phyloP scores from a whole-genome alignment of 1,140 invertebrate genomes.

The Oreohelix idahoensis region DNA sequence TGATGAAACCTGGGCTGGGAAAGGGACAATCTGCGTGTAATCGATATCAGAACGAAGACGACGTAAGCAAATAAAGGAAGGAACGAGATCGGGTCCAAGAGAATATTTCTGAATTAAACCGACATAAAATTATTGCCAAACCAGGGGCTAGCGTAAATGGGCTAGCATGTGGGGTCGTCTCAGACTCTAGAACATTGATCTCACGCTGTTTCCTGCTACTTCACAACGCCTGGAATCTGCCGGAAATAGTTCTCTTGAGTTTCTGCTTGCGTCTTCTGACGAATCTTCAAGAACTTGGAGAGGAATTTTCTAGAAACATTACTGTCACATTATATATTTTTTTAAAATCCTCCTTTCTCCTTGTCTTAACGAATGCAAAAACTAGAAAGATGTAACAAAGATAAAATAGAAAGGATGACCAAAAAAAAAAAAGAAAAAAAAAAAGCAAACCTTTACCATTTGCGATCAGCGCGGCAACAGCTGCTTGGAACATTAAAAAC shows the following conservation, averaged over 20 bases:
- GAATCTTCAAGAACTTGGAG: neutral
- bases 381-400: too few species aligned
- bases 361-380: too few species aligned
- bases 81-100: neutral
- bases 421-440: too few species aligned
- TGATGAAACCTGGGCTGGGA: constrained; percentile 8
- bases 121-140: constrained; percentile 24
- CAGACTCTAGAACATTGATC: constrained; percentile 8
- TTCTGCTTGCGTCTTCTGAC: neutral
- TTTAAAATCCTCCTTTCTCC: too few species aligned
- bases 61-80: constrained; percentile 2
- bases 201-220: neutral
- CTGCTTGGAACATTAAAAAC: too few species aligned
- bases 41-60: constrained; percentile 13
- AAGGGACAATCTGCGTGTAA: neutral
- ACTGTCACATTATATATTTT: neutral
- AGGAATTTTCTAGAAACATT: neutral
- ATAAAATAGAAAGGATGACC: too few species aligned
- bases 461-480: too few species aligned
- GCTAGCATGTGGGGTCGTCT: neutral
- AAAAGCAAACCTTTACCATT: too few species aligned
- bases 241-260: constrained; percentile 6
- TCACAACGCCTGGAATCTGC: neutral
- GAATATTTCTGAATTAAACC: constrained; percentile 14
- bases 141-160: neutral